These are phyloP conservation scores for Sitta carolinensis DNA, from an alignment of 2,797 vertebrate species.

Conservation along the genomic window DNA sequence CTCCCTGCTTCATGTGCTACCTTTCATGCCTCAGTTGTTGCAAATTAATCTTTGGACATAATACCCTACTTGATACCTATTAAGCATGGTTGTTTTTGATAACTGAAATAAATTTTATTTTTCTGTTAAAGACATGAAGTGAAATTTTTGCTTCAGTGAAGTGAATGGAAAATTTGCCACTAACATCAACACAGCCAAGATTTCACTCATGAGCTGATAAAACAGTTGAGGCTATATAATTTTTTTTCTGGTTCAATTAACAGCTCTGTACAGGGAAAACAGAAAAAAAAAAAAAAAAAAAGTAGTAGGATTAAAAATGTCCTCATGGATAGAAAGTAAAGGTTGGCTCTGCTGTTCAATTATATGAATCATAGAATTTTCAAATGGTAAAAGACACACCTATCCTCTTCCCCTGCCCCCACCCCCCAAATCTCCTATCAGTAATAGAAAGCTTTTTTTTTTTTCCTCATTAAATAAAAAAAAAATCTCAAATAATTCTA, in stretches of 20 bases:
- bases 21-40: slow-evolving; percentile 1
- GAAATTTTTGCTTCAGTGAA: slow-evolving; percentile 9
- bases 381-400: fast-evolving
- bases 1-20: not conserved
- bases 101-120: not conserved
- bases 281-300: not conserved
- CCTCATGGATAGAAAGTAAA: not conserved
- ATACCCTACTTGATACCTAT: not conserved
- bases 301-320: not conserved
- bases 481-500: not conserved
- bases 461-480: not conserved
- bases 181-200: not conserved
- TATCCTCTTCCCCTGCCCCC: fast-evolving
- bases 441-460: not conserved
- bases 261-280: not conserved
- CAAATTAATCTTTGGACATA: slow-evolving; percentile 13
- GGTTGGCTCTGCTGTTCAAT: not conserved
- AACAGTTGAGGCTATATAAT: not conserved
- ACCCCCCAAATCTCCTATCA: fast-evolving
- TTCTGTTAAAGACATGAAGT: not conserved
- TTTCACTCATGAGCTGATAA: slow-evolving; percentile 5
- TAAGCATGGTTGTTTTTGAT: not conserved
- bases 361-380: not conserved
- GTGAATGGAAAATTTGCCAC: slow-evolving; percentile 16
- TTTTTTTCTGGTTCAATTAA: not conserved